Evolutionary conservation across 2,888 invertebrate species (phyloP).

Genomic region (Troglohyphantes excavatus): DNA sequence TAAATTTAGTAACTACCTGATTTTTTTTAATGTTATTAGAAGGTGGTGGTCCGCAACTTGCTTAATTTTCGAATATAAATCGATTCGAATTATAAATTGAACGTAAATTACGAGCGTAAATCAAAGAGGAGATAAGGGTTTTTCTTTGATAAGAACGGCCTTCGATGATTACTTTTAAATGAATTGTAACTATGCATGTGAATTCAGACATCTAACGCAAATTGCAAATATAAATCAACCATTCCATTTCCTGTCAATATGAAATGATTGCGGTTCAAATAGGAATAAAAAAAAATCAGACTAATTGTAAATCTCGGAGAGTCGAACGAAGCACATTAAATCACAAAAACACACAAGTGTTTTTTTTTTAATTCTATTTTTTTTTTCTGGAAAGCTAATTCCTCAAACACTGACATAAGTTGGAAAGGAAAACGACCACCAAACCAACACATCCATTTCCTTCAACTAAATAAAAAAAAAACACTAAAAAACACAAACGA

Average conservation of each 20-base stretch:
- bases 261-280: background rate
- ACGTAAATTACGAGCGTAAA: no score
- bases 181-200: background rate
- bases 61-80: no score
- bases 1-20: no score
- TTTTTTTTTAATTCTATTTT: no score
- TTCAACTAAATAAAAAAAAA: background rate
- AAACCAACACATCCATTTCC: conserved; percentile 4
- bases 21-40: no score
- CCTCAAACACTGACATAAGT: background rate
- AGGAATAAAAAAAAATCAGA: background rate
- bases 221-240: background rate
- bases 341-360: conserved; percentile 7
- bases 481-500: no score
- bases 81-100: no score
- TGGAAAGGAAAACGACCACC: background rate
- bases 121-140: no score
- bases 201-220: background rate
- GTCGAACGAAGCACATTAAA: background rate
- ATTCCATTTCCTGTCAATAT: background rate
- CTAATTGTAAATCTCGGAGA: background rate
- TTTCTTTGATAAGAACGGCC: background rate
- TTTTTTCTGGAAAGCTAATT: background rate
- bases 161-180: background rate
- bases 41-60: no score